A percentile compares a stretch with the other conserved stretches of the same genome.
Evolutionary conservation across 2,113 vertebrate species (phyloP).

Genomic region (Junco hyemalis): DNA sequence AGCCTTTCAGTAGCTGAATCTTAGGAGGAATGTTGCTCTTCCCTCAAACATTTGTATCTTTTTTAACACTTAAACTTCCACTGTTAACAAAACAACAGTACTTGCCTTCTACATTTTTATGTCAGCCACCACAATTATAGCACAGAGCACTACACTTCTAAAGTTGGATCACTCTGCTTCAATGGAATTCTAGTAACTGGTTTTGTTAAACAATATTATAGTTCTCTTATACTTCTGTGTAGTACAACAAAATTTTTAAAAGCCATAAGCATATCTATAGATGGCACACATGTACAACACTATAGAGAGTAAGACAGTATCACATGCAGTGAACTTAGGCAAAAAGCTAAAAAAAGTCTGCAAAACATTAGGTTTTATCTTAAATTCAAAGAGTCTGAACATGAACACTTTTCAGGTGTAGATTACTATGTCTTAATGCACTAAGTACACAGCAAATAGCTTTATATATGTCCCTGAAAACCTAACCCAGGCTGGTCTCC

Average conservation of each 20-base stretch:
- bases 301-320: not conserved
- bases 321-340: not conserved
- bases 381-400: not conserved
- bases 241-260: not conserved
- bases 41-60: not conserved
- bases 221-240: not conserved
- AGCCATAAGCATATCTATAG: not conserved
- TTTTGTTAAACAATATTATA: not conserved
- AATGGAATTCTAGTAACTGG: not conserved
- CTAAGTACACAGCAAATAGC: not conserved
- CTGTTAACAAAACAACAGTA: not conserved
- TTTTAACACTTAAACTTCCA: not conserved
- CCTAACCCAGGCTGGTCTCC: not conserved
- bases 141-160: not conserved
- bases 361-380: not conserved
- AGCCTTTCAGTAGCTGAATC: not conserved
- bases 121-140: not conserved
- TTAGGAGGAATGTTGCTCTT: not conserved
- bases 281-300: accelerated
- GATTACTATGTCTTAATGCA: not conserved
- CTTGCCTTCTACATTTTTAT: not conserved
- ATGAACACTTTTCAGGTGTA: not conserved
- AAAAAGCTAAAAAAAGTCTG: not conserved
- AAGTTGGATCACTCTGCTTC: not conserved
- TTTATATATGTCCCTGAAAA: not conserved